Evolutionary conservation across 2,888 invertebrate genomes (phyloP), one percentile per base, ranked within the genome.

Genomic region (Pachydiplax longipennis): DNA sequence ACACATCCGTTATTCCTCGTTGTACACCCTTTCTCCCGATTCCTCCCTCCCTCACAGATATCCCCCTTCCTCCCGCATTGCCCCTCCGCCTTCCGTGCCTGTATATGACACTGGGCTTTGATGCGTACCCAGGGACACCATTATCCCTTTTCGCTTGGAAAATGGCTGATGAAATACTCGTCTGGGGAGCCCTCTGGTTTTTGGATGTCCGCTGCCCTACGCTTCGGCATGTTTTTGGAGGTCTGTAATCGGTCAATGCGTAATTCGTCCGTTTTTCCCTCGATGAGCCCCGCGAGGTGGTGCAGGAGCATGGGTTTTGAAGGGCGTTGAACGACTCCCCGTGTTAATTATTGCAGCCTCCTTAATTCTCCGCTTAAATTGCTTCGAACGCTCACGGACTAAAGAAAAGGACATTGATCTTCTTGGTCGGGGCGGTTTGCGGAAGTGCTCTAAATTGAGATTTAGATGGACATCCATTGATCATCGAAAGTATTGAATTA

Each of bases 31-130:
- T 58, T 22, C n/a, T 58, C 35, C 15, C 87, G 53, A 53, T 40
- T 61, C 61, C 61, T 18, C 37, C 35, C 61, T 22, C 87, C 87
- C 22, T 37, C 37, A 40, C n/a, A 44, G 44, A 44, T 44, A 44
- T 35, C 37, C 0, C 58, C n/a, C 61, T 12, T 22, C 58, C 35
- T 58, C 35, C n/a, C 87, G n/a, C 87, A 37, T 37, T n/a, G 18
- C 44, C 82, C 37, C 61, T 40, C 87, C 61, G 61, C n/a, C 61
- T 61, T n/a, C 61, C n/a, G 22, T 58, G 87, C 65, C 87, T 87
- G 87, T 61, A 58, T 61, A 87, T 87, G 87, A 87, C 87, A 87
- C 87, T 87, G 87, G 87, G 87, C 87, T 87, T 87, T 87, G 87
- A 87, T 87, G 87, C 87, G 87, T 87, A 87, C 61, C 87, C 87